Evolutionary conservation across 2,888 invertebrate species (phyloP).

Genomic region (Nezara viridula): DNA sequence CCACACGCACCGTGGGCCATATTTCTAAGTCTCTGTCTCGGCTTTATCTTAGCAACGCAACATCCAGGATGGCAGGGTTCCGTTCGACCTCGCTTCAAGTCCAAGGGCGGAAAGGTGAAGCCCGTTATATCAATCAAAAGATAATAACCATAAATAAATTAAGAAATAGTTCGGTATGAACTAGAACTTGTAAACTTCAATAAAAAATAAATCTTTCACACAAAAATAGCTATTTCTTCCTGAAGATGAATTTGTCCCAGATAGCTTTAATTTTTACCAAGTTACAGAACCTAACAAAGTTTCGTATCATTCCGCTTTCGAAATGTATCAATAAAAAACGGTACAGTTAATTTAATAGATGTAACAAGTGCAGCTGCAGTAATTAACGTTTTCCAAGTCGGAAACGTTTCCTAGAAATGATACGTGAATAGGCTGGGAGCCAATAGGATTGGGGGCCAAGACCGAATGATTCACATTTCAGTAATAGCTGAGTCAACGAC

Average conservation of each 20-base stretch:
- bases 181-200: too few relatives aligned
- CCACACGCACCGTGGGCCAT: conserved; percentile 23
- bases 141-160: too few relatives aligned
- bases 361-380: background rate
- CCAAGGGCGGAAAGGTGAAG: background rate
- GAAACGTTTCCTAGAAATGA: background rate
- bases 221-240: too few relatives aligned
- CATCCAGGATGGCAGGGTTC: background rate
- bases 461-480: conserved; percentile 16
- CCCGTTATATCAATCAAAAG: background rate
- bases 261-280: too few relatives aligned
- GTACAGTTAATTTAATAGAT: background rate
- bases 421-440: background rate
- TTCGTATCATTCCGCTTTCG: too few relatives aligned
- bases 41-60: background rate
- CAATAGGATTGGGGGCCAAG: background rate
- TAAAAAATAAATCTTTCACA: too few relatives aligned
- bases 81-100: background rate
- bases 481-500: conserved; percentile 22
- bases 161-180: too few relatives aligned
- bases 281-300: too few relatives aligned
- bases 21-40: conserved; percentile 17
- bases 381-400: background rate
- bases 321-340: background rate
- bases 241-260: too few relatives aligned